Percentiles rank a stretch among this genome's conserved stretches.
Evolutionary conservation across 2,888 invertebrate species (phyloP).

Genomic region (Creontiades dilutus): DNA sequence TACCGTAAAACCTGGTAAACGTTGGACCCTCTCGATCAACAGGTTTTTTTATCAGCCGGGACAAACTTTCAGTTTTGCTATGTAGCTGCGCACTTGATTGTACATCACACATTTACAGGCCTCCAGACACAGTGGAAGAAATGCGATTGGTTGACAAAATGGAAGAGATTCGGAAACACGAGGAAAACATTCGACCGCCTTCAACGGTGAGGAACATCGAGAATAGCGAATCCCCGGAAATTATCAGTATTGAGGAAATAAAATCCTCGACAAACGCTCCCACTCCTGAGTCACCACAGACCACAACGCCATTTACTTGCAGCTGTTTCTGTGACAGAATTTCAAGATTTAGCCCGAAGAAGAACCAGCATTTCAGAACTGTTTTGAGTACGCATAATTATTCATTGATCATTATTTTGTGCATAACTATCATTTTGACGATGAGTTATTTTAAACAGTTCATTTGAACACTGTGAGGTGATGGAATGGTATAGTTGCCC

Average conservation of each 20-base stretch:
- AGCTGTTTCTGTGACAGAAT: slow-evolving; percentile 53
- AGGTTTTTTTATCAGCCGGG: too few relatives aligned
- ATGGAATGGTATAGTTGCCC: too few relatives aligned
- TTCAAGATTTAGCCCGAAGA: slow-evolving; percentile 56
- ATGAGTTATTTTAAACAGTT: too few relatives aligned
- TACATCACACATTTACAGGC: not conserved
- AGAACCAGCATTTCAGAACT: slow-evolving; percentile 49
- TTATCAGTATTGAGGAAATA: not conserved
- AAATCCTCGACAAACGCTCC: not conserved
- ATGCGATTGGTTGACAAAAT: not conserved
- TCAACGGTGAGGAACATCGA: too few relatives aligned
- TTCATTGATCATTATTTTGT: not conserved
- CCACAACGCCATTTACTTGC: slow-evolving; percentile 10
- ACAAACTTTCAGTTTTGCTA: too few relatives aligned
- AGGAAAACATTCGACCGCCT: too few relatives aligned
- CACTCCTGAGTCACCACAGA: not conserved
- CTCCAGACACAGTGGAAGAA: not conserved
- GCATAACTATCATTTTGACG: too few relatives aligned
- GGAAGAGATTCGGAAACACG: not conserved
- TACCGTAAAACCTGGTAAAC: too few relatives aligned
- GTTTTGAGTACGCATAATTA: slow-evolving; percentile 30
- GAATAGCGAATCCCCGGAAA: not conserved
- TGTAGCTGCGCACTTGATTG: too few relatives aligned
- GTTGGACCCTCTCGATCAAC: too few relatives aligned
- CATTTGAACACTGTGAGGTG: too few relatives aligned